A percentile compares a stretch with the other conserved stretches of the same genome.
Evolutionary conservation across 1,140 invertebrate species (phyloP).

Genomic region (Anastrepha ludens): DNA sequence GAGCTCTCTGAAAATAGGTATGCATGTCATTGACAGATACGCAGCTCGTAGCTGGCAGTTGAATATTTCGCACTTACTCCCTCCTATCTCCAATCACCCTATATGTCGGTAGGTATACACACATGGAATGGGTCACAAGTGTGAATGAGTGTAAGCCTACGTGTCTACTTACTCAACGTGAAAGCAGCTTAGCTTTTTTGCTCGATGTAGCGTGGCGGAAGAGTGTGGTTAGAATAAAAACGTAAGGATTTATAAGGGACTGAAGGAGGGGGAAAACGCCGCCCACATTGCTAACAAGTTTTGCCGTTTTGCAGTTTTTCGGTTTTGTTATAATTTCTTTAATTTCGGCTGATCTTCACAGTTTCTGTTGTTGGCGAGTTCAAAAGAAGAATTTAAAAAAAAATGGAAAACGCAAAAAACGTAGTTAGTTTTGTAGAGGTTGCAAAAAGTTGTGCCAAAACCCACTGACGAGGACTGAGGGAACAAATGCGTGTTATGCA

Average conservation of each 20-base stretch:
- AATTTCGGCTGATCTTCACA: slow-evolving; percentile 28
- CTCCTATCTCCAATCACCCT: background rate
- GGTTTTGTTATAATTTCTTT: slow-evolving; percentile 52
- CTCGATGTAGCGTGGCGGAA: slow-evolving; percentile 3
- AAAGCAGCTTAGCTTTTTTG: slow-evolving; percentile 14
- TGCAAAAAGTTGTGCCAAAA: background rate
- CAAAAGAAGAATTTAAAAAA: background rate
- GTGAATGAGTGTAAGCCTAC: slow-evolving; percentile 9
- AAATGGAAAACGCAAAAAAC: background rate
- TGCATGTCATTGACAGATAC: too few relatives aligned
- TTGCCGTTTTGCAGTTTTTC: slow-evolving; percentile 32
- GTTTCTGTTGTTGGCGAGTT: background rate
- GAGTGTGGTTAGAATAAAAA: background rate
- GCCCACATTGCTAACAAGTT: slow-evolving; percentile 55
- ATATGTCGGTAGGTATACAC: background rate
- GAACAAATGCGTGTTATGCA: slow-evolving; percentile 3
- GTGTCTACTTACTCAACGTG: background rate
- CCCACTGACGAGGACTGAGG: background rate
- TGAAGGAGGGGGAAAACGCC: slow-evolving; percentile 4
- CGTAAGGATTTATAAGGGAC: background rate
- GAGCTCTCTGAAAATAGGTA: too few relatives aligned
- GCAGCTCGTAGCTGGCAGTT: too few relatives aligned
- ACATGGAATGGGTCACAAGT: background rate
- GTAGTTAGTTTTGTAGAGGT: slow-evolving; percentile 20
- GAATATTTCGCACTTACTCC: background rate